phyloP scores from a whole-genome alignment of 2,888 invertebrate genomes.

The Eupithecia tripunctaria region DNA sequence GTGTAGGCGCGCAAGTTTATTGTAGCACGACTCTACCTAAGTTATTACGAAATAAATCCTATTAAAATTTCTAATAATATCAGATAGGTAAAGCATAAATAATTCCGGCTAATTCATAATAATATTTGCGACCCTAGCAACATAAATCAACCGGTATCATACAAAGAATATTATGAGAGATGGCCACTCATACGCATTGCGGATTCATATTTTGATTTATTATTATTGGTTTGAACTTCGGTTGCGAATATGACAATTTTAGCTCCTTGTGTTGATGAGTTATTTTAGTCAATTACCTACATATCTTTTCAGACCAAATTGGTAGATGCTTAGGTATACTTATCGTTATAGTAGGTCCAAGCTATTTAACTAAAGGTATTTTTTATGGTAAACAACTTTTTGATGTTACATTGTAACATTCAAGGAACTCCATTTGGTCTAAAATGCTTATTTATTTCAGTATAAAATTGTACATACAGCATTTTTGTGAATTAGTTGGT shows the following conservation, averaged over 20 bases:
- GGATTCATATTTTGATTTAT: slow-evolving; percentile 35
- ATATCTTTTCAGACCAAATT: not conserved
- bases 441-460: too few species aligned
- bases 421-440: too few species aligned
- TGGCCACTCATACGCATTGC: slow-evolving; percentile 39
- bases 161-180: slow-evolving; percentile 44
- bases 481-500: too few species aligned
- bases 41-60: not conserved
- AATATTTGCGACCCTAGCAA: slow-evolving; percentile 50
- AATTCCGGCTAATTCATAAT: slow-evolving; percentile 50
- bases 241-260: slow-evolving; percentile 1
- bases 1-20: not conserved
- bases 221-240: slow-evolving; percentile 14
- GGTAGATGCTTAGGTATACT: not conserved
- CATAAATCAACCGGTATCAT: slow-evolving; percentile 53
- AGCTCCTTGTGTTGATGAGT: slow-evolving; percentile 2
- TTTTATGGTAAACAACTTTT: too few species aligned
- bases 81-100: slow-evolving; percentile 46
- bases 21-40: not conserved
- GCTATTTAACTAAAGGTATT: not conserved
- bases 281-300: not conserved
- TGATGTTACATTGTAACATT: too few species aligned
- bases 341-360: not conserved
- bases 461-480: too few species aligned
- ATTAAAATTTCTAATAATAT: slow-evolving; percentile 37